Conservation (phyloP, 2,888 invertebrate species). For the Corbicula japonica region DNA sequence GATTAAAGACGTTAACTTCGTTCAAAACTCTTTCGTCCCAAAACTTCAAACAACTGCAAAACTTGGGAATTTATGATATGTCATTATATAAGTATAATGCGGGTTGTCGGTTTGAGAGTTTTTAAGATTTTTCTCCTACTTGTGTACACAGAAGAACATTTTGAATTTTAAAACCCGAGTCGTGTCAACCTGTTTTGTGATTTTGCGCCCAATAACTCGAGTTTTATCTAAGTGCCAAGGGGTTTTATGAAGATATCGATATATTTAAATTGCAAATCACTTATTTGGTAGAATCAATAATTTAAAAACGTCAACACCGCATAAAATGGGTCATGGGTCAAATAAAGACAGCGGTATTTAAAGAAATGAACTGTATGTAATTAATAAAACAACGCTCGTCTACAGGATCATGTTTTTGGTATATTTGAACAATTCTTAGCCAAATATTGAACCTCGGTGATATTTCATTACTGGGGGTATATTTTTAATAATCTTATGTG, state of each 20-base stretch:
- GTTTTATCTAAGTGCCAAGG: slow-evolving; percentile 1
- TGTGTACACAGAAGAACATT: slow-evolving; percentile 5
- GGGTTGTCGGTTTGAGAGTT: too few species aligned
- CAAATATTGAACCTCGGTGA: too few species aligned
- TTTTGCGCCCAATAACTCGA: slow-evolving; percentile 7
- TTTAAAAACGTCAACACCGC: too few species aligned
- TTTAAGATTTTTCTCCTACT: slow-evolving; percentile 7
- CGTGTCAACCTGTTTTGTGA: slow-evolving; percentile 6
- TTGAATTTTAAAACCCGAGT: slow-evolving; percentile 5
- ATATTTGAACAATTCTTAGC: too few species aligned
- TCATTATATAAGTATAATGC: slow-evolving; percentile 35
- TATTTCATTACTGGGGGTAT: too few species aligned
- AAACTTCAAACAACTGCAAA: slow-evolving; percentile 45
- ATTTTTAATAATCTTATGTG: too few species aligned
- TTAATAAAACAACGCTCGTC: too few species aligned
- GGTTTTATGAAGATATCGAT: slow-evolving; percentile 1
- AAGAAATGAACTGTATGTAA: too few species aligned
- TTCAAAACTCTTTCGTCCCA: slow-evolving; percentile 27
- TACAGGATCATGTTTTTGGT: too few species aligned
- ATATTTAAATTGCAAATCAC: slow-evolving; percentile 9
- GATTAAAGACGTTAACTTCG: slow-evolving; percentile 50
- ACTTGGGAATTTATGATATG: slow-evolving; percentile 29
- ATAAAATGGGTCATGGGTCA: too few species aligned
- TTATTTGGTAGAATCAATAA: too few species aligned
- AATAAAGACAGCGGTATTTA: too few species aligned